phyloP scores from a whole-genome alignment of 1,140 invertebrate genomes.

The Heliothis subflexa region DNA sequence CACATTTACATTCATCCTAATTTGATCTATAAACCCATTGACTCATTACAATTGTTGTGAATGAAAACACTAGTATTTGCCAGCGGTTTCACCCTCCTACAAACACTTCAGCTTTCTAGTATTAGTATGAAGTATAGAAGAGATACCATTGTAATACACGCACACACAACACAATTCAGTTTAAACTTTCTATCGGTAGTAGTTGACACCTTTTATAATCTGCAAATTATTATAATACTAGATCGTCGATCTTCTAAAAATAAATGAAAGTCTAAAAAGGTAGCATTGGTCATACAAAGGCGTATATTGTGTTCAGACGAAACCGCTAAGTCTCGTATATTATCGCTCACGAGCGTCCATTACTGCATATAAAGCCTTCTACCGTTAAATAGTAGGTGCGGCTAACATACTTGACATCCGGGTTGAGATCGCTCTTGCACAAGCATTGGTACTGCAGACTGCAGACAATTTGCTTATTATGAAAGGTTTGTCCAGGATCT shows the following conservation, averaged over 20 bases:
- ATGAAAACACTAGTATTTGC: too few species aligned
- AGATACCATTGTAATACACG: neutral
- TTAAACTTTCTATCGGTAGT: neutral
- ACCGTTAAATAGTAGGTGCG: neutral
- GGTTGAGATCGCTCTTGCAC: neutral
- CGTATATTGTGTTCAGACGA: neutral
- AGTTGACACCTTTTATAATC: neutral
- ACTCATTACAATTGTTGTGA: neutral
- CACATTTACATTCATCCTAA: too few species aligned
- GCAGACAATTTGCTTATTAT: too few species aligned
- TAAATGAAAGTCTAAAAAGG: too few species aligned
- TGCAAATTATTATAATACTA: too few species aligned
- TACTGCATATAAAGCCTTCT: neutral
- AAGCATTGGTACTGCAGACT: neutral
- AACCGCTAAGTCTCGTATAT: neutral
- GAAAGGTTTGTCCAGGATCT: too few species aligned
- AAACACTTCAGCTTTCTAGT: too few species aligned
- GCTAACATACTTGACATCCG: conserved; percentile 2
- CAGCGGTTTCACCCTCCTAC: neutral
- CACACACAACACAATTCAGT: neutral
- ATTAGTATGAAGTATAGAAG: too few species aligned
- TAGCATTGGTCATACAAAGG: neutral
- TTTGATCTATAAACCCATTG: neutral
- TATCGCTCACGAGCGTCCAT: neutral
- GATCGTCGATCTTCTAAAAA: too few species aligned